Percentiles rank a stretch among this genome's conserved stretches.
phyloP scores from a whole-genome alignment of 53 echinoderm and acorn worm genomes.

The Crossaster papposus region DNA sequence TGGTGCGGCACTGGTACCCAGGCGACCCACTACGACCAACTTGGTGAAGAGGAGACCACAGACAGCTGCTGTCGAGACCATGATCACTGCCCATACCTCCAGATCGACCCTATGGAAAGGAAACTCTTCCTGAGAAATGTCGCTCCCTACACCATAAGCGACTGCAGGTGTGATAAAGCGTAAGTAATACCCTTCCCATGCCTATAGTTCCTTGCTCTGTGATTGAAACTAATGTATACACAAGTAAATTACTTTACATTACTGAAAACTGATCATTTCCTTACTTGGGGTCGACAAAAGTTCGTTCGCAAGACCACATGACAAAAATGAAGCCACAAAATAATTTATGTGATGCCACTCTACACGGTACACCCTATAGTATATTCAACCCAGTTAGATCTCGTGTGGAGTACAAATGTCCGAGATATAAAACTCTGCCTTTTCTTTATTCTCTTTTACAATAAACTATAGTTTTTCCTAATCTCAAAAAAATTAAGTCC shows the following conservation, averaged over 20 bases:
- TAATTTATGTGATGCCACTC: not conserved
- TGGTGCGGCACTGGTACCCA: slow-evolving; percentile 70
- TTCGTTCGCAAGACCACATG: too few species aligned
- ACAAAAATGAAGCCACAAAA: too few species aligned
- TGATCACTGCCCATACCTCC: slow-evolving; percentile 52
- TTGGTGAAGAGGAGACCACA: slow-evolving; percentile 51
- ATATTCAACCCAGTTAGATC: not conserved
- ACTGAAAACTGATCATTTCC: too few species aligned
- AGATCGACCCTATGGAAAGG: slow-evolving; percentile 59
- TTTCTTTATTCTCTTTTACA: too few species aligned
- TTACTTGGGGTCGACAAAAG: too few species aligned
- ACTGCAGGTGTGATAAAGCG: slow-evolving; percentile 89
- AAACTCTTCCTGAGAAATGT: slow-evolving; percentile 73
- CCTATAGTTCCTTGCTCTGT: too few species aligned
- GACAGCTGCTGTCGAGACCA: slow-evolving; percentile 69
- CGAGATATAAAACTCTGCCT: too few species aligned
- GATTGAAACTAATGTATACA: too few species aligned
- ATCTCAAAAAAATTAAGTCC: too few species aligned
- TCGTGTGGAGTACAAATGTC: not conserved
- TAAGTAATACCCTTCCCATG: slow-evolving; percentile 41
- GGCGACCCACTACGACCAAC: slow-evolving; percentile 42
- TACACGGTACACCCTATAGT: too few species aligned
- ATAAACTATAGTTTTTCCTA: too few species aligned
- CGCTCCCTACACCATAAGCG: slow-evolving; percentile 75
- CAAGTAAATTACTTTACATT: too few species aligned